These are phyloP conservation scores for Tethya wilhelma DNA, from an alignment of 37 sponge, comb jelly and placozoan species.

Conservation along the genomic window DNA sequence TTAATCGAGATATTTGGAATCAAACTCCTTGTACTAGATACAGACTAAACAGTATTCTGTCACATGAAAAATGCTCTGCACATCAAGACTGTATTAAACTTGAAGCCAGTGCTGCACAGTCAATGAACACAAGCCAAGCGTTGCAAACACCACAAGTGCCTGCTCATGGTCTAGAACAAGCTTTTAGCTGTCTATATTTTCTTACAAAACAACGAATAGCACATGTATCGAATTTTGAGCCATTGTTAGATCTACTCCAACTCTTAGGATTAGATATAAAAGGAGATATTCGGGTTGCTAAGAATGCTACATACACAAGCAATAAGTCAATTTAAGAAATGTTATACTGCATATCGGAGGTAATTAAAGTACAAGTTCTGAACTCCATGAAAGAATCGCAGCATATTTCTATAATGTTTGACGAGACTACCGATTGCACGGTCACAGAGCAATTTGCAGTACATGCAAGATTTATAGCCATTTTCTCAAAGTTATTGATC, in stretches of 20 bases:
- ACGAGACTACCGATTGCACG: slow-evolving; percentile 49
- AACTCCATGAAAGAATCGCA: slow-evolving; percentile 2
- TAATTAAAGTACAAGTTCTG: neutral
- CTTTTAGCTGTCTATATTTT: slow-evolving; percentile 25
- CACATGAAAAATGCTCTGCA: too few relatives aligned
- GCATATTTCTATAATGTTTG: slow-evolving; percentile 13
- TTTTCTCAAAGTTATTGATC: too few relatives aligned
- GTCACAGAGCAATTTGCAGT: slow-evolving; percentile 40
- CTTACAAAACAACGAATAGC: slow-evolving; percentile 19
- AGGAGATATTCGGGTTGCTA: slow-evolving; percentile 11
- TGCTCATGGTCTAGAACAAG: slow-evolving; percentile 19
- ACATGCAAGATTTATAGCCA: slow-evolving; percentile 25
- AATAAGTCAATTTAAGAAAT: neutral
- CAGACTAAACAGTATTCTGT: too few relatives aligned
- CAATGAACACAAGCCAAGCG: too few relatives aligned
- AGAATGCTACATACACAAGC: slow-evolving; percentile 8
- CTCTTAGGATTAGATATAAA: slow-evolving; percentile 14
- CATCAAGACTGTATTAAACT: too few relatives aligned
- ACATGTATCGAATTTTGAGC: slow-evolving; percentile 24
- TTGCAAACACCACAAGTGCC: too few relatives aligned
- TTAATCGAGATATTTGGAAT: too few relatives aligned
- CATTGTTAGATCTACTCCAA: slow-evolving; percentile 2
- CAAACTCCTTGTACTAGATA: too few relatives aligned
- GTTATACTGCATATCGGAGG: slow-evolving; percentile 9
- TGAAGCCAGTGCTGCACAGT: too few relatives aligned